Evolutionary conservation across 2,888 invertebrate genomes (phyloP), one percentile per base, ranked within the genome.

Genomic region (Pammene fasciana): DNA sequence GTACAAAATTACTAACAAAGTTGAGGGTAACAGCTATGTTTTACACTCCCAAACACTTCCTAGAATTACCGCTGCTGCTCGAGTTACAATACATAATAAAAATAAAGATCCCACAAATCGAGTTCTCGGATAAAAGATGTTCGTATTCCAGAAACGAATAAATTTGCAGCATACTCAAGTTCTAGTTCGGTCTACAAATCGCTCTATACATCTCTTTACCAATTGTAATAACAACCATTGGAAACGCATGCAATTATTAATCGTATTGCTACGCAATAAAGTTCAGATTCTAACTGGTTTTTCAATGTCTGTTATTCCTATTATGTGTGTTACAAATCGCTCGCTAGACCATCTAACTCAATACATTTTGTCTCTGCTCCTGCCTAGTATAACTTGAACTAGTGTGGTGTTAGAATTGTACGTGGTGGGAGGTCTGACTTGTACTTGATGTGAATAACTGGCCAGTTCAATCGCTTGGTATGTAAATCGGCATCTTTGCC

Each of bases 401-500:
- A 5, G 10, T 9, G 7, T 52, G 6, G 5, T 3, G 11, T 52
- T 5, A 6, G 13, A 13, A 26, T 1, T 52, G 3, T 26, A 7
- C 13, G 11, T 11, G 11, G 5, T 52, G 7, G 3, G 34, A n/a
- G 46, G 34, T 54, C 54, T n/a, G 13, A 5, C 13, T 26, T 7
- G 8, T 13, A 34, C 4, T 54, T 4, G 34, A 34, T 54, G 13
- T 54, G 18, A 50, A 34, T 54, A 34, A 54, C 54, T n/a, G 6
- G 1, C 54, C n/a, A 34, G 54, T 54, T 54, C 52, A 52, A 52
- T 52, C 54, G 54, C 34, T 54, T 34, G n/a, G 34, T 16, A 54
- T 54, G 54, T 34, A 54, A 54, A 54, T 54, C 34, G 54, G 34
- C 54, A 54, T 54, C 54, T 54, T 54, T 54, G 54, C 54, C 34